Base-by-base conservation (phyloP, 2,888 invertebrate genomes). In the Altica lythri region DNA sequence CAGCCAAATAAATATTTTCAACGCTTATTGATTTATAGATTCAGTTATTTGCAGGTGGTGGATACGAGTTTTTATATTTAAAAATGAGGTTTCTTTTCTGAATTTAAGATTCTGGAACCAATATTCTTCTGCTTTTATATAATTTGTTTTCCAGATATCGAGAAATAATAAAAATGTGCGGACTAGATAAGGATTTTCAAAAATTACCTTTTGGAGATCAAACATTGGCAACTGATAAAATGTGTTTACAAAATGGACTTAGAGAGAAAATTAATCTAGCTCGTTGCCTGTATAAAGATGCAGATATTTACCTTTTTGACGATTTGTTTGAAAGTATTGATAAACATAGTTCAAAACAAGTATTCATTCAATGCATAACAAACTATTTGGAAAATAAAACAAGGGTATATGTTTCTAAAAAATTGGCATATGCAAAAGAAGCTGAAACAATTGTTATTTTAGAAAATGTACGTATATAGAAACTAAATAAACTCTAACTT, bases 281-380 rank as follows among this genome's bases (percentile, higher is more conserved):
- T 0, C 79, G 92, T 59, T 87, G 90, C 2, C 82, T 92, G 46
- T 92, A 92, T 65, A 81, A 85, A 71, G 81, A 89, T 68, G 87
- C 90, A 13, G 84, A 88, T 65, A 83, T 91, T 55, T 91, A 90
- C 68, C 75, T 92, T 3, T 76, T 92, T 14, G 91, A 92, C 70
- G 91, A 92, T 75, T 90, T 90, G 0, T 73, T 91, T 1, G 87
- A 87, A 54, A 89, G 90, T 0, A 90, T 91, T 0, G 92, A 92
- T 72, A 79, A 88, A 0, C 84, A 86, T 55, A 90, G 90, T 8
- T 86, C 86, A 0, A 82, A 84, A 55, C 86, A 88, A 70, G 75
- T 92, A 6, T 90, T 90, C 67, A 83, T 88, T 37, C 82, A 88
- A 74, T 91, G 89, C 44, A 84, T 90, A 45, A 76, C 76, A n/a